Evolutionary conservation across 2,888 invertebrate species (phyloP).

Genomic region (Hyposoter didymator): DNA sequence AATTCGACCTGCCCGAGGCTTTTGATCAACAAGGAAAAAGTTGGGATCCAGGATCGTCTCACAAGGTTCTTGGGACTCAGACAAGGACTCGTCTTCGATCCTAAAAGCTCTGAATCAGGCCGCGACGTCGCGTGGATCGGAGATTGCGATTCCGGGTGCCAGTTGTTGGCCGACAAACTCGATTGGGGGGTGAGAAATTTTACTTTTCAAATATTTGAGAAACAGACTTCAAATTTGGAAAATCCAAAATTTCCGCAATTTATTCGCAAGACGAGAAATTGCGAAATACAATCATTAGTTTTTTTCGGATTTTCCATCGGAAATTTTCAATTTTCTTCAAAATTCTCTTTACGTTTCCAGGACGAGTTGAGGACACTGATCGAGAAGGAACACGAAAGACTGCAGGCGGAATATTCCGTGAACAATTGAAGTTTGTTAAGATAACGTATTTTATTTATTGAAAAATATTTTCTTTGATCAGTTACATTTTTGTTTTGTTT

Average conservation of each 20-base stretch:
- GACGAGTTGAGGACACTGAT: constrained; percentile 88
- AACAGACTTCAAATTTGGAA: background rate
- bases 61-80: constrained; percentile 83
- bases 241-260: background rate
- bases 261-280: background rate
- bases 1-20: constrained; percentile 91
- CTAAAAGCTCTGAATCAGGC: constrained; percentile 85
- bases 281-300: too few species aligned
- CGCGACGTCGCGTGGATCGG: constrained; percentile 94
- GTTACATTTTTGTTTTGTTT: background rate
- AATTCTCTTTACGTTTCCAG: constrained; percentile 80
- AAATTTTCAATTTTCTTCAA: background rate
- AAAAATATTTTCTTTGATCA: constrained; percentile 81
- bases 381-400: constrained; percentile 85
- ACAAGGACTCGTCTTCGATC: constrained; percentile 89
- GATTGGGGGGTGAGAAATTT: constrained; percentile 90
- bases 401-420: constrained; percentile 82
- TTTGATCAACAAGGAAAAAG: constrained; percentile 93
- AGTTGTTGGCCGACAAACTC: constrained; percentile 89
- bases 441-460: constrained; percentile 75
- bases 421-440: constrained; percentile 50
- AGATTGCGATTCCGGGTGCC: constrained; percentile 93
- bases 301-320: background rate
- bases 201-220: constrained; percentile 14
- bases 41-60: constrained; percentile 80